Conservation (phyloP, 2,888 invertebrate genomes). For the Argyra leucocephala region DNA sequence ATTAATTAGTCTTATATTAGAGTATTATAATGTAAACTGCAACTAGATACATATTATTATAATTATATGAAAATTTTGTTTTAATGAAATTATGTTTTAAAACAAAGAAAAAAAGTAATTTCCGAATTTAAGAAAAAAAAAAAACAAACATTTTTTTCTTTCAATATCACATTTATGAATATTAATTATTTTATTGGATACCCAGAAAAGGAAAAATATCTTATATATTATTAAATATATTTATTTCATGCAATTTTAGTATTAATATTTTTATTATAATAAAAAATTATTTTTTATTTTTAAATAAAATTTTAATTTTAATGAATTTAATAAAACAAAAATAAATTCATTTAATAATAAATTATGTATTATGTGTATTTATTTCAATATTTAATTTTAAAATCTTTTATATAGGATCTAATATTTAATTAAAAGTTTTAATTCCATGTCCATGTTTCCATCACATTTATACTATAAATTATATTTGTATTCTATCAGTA, state of each 20-base stretch:
- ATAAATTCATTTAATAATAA: constrained; percentile 5
- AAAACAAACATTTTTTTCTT: too few species aligned
- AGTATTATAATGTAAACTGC: constrained; percentile 3
- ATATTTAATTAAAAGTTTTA: too few species aligned
- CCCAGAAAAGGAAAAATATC: not conserved
- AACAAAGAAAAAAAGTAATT: not conserved
- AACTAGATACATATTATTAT: not conserved
- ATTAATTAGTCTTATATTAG: constrained; percentile 5
- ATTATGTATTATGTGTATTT: not conserved
- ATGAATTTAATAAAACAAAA: not conserved
- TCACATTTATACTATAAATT: too few species aligned
- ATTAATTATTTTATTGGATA: not conserved
- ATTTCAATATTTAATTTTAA: not conserved
- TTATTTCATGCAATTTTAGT: constrained; percentile 3
- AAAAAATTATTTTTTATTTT: not conserved
- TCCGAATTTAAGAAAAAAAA: not conserved
- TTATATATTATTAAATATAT: constrained; percentile 1
- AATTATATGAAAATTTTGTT: not conserved
- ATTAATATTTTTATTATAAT: constrained; percentile 6
- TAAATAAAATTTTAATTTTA: not conserved
- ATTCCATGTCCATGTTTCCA: too few species aligned
- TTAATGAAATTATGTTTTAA: not conserved
- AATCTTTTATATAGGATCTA: too few species aligned
- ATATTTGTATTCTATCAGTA: too few species aligned
- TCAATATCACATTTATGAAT: not conserved